Conservation (phyloP, 2,113 vertebrate genomes). For the Hippoglossus stenolepis region DNA sequence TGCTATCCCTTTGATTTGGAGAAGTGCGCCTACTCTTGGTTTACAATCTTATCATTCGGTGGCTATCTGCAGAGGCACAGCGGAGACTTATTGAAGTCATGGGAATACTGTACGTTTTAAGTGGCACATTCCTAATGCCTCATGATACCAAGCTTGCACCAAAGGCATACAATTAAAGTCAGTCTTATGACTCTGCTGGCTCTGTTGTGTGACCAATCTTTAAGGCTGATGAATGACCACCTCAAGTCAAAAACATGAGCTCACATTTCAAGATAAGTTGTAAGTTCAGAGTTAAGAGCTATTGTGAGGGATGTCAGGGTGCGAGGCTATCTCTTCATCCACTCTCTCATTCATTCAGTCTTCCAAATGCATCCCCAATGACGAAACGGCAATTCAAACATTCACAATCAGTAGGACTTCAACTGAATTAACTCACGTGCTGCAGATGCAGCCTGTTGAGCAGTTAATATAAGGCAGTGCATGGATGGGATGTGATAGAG, state of each 20-base stretch:
- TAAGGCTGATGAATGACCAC: neutral
- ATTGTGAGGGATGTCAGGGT: neutral
- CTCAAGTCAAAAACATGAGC: neutral
- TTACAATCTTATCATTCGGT: neutral
- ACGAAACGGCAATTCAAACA: neutral
- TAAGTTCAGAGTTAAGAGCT: neutral
- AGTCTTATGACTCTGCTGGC: neutral
- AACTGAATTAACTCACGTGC: too few species aligned
- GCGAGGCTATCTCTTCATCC: neutral
- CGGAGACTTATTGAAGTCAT: neutral
- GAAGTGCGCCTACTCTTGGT: neutral
- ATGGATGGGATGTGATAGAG: neutral
- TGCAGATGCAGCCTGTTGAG: too few species aligned
- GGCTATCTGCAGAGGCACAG: neutral
- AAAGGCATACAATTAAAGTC: neutral
- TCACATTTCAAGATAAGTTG: neutral
- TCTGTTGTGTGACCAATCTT: neutral
- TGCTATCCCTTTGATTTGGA: neutral
- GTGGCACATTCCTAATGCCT: neutral
- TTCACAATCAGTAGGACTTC: too few species aligned
- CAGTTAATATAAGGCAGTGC: neutral
- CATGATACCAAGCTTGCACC: neutral
- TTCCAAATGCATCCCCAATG: neutral
- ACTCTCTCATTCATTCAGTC: too few species aligned
- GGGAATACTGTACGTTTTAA: neutral